phyloP scores from a whole-genome alignment of 2,797 vertebrate species.

The Sebastes itinus region DNA sequence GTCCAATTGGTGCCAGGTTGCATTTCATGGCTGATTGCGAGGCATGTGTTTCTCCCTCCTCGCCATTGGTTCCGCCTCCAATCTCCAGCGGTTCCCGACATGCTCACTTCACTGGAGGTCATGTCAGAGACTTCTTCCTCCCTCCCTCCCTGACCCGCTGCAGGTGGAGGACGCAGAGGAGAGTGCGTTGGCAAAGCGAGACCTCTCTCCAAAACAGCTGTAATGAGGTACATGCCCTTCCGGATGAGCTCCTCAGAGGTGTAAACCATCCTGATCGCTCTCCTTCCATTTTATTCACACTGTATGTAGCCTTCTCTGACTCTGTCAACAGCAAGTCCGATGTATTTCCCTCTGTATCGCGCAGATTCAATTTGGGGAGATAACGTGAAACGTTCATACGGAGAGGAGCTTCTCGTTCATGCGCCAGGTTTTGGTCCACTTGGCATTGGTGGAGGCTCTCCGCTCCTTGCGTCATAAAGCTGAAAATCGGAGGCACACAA shows the following conservation, averaged over 20 bases:
- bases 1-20: constrained; percentile 76
- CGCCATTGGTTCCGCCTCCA: constrained; percentile 61
- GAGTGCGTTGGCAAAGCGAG: constrained; percentile 36
- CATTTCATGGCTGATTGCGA: constrained; percentile 81
- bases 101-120: constrained; percentile 77
- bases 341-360: constrained; percentile 16
- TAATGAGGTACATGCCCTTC: constrained; percentile 75
- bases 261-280: constrained; percentile 53
- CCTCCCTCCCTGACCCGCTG: constrained; percentile 65
- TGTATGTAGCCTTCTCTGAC: constrained; percentile 10
- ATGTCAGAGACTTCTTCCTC: constrained; percentile 72
- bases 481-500: constrained; percentile 58
- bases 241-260: constrained; percentile 58
- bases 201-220: constrained; percentile 61
- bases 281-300: constrained; percentile 17
- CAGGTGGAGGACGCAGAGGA: constrained; percentile 57
- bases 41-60: constrained; percentile 72
- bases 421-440: constrained; percentile 47
- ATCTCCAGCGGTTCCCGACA: constrained; percentile 75
- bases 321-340: constrained; percentile 32
- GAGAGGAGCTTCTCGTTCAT: constrained; percentile 36
- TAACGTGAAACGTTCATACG: constrained; percentile 65
- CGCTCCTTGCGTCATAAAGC: constrained; percentile 61
- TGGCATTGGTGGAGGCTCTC: constrained; percentile 40
- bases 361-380: constrained; percentile 47